Evolutionary conservation across 1,140 invertebrate species (phyloP).

Genomic region (Eubasilissa regina): DNA sequence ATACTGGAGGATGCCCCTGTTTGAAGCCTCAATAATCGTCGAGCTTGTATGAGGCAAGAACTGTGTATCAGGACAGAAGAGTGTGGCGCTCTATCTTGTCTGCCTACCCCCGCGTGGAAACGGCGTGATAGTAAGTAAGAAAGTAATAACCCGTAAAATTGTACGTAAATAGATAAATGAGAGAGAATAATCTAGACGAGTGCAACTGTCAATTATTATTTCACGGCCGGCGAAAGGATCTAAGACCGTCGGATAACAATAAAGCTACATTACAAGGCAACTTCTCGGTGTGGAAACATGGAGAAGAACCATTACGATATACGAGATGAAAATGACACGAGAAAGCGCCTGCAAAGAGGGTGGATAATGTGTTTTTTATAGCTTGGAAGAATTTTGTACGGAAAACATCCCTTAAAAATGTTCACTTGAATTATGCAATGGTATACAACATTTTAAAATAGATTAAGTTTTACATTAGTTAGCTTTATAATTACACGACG

Average conservation of each 20-base stretch:
- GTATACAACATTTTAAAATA: not conserved
- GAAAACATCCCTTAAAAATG: constrained; percentile 2
- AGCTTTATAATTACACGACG: too few species aligned
- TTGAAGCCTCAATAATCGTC: too few species aligned
- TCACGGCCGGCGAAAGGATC: constrained; percentile 29
- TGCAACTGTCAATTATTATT: constrained; percentile 31
- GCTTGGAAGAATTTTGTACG: constrained; percentile 9
- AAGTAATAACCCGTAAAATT: too few species aligned
- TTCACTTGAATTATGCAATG: constrained; percentile 12
- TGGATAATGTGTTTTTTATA: constrained; percentile 22
- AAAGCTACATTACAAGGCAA: constrained; percentile 53
- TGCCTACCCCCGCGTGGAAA: too few species aligned
- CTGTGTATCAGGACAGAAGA: too few species aligned
- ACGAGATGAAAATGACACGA: constrained; percentile 28
- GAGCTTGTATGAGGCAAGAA: too few species aligned
- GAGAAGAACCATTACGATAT: constrained; percentile 27
- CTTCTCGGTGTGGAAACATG: constrained; percentile 46
- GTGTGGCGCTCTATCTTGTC: too few species aligned
- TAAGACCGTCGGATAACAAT: constrained; percentile 57
- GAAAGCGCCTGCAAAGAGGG: constrained; percentile 20
- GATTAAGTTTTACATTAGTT: too few species aligned
- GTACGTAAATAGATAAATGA: too few species aligned
- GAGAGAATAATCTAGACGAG: too few species aligned
- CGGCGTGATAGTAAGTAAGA: too few species aligned
- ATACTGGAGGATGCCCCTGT: too few species aligned